Conservation (phyloP, 2,113 vertebrate genomes). For the Phoenicopterus ruber region DNA sequence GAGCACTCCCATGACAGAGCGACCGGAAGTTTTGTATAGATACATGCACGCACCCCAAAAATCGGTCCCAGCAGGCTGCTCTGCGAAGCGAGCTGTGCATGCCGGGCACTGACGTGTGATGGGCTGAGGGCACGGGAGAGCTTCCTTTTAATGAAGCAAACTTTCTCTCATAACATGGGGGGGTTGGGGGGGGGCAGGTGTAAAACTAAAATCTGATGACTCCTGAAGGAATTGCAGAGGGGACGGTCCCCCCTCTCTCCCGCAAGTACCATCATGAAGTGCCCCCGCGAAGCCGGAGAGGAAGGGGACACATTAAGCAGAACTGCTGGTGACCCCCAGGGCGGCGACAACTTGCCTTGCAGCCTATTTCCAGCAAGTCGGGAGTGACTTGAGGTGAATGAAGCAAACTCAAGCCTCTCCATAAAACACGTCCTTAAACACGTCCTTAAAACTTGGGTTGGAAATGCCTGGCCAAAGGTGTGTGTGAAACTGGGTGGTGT, state of each 20-base stretch:
- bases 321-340: rapidly evolving
- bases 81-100: neutral
- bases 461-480: neutral
- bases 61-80: neutral
- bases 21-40: neutral
- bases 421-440: neutral
- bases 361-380: neutral
- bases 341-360: neutral
- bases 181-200: rapidly evolving
- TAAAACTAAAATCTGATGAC: neutral
- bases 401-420: neutral
- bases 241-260: neutral
- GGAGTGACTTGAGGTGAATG: neutral
- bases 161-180: neutral
- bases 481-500: neutral
- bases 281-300: rapidly evolving
- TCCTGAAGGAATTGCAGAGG: neutral
- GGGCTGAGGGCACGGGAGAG: neutral
- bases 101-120: neutral
- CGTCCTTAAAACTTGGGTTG: neutral
- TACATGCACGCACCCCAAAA: neutral
- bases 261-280: neutral
- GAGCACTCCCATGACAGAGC: neutral
- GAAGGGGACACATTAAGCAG: neutral
- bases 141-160: neutral